Evolutionary conservation across 1,140 invertebrate species (phyloP), one percentile per base, ranked within the genome.

Genomic region (Latrodectus geometricus): DNA sequence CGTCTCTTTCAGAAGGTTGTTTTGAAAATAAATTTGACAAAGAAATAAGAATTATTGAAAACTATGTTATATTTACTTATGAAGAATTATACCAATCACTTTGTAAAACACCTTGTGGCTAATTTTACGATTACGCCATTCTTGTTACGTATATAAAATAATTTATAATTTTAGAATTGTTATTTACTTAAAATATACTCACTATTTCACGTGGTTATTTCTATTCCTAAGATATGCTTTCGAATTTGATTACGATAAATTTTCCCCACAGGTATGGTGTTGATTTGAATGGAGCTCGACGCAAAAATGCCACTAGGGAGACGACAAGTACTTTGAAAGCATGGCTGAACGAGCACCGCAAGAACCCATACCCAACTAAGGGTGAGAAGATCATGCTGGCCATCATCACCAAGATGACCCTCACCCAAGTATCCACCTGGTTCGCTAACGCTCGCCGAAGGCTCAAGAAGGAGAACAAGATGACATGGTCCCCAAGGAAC

Each of bases 271-370:
- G 96, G 89, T 97, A 97, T 90, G 96, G 95, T 86, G 95, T 97
- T 94, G 96, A 97, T 91, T 92, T 97, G 86, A 97, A 97, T 90
- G 96, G 96, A 0, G 95, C 96, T 49, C n/a, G 89, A 35, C 93
- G 98, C 88, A 99, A 99, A 93, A 99, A 99, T 92, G 98, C 98
- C 49, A 99, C 98, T 20, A 92, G 98, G 82, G 98, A 99, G 92
- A 99, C 97, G 23, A 99, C 98, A 20, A 97, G 96, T 91, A 98
- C 97, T 9, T 92, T 99, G 9, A 99, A 99, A 92, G 93, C 93
- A 93, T 98, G 98, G 98, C 92, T 98, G 93, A 89, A 94, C 94
- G 90, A 99, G 95, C 93, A 95, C 95, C 96, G 92, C 94, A 99
- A 92, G 95, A 99, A 94, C 89, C 93, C 93, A 0, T 94, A 94